Evolutionary conservation across 2,797 vertebrate species (phyloP), one percentile per base, ranked within the genome.

Genomic region (Zenarchopterus dispar): DNA sequence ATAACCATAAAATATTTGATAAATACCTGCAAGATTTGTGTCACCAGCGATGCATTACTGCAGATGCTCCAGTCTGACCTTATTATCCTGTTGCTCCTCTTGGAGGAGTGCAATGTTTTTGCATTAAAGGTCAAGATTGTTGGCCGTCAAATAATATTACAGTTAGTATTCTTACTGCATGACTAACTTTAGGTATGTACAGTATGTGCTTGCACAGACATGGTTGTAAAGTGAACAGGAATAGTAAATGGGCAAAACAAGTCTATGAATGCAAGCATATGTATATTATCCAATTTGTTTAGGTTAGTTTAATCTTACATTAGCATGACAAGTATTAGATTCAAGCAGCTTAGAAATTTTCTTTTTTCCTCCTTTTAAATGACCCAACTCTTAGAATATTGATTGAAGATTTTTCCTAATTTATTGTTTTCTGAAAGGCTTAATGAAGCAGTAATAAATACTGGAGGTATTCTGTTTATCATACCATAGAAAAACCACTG

Each of bases 111-210:
- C 62, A 68, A 58, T 21, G 49, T 69, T 81, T 81, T 77, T 77
- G 71, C 73, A 57, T 68, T 81, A 84, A 85, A 89, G 83, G 87
- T 89, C 85, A 78, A 33, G 21, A 65, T 74, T 64, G 70, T 85
- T 82, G 72, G 62, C 57, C 43, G 81, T 89, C 88, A 84, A 73
- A 74, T 65, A 79, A 77, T 78, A 76, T 92, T 85, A 86, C 59
- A 21, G 64, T 89, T 88, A 70, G 61, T 56, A 56, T 90, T 87
- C 66, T 62, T 79, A 77, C 85, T 68, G 85, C 76, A 75, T 79
- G 79, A 87, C 64, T 44, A 70, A 23, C 67, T 62, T 56, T 47
- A 55, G 65, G 72, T 60, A 53, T 80, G 54, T 49, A 39, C 42
- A 50, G 45, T 31, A 61, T 59, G 41, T 59, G 48, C 41, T 62